Base-by-base conservation (phyloP, 1,140 invertebrate genomes). In the Phenacoccus solenopsis region DNA sequence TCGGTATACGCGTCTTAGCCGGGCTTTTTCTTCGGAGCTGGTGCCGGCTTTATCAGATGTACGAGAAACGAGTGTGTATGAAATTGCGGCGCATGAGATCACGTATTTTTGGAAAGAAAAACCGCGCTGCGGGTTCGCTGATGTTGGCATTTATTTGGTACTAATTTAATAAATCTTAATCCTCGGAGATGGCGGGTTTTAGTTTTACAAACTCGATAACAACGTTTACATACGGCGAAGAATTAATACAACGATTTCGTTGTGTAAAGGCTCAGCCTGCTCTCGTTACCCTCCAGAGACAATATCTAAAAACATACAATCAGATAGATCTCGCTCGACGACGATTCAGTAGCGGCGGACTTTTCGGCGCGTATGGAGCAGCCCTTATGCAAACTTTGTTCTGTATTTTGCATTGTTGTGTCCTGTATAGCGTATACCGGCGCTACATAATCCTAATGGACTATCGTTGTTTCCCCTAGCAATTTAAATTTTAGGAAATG, bases 401-500 rank as follows among this genome's bases (percentile, higher is more conserved):
- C 38, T 49, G 20, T 10, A 49, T 49, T 49, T 49, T 49, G 38
- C 20, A 49, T 49, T 49, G 38, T 49, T 49, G 38, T 49, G 38
- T 49, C 38, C 38, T 49, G 38, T 49, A 49, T 49, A 49, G 5
- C 20, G 20, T 49, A n/a, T n/a, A 49, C 59, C 59, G 59, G 59
- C 59, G 25, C 59, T 64, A 27, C 21, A 64, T 64, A 64, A 64
- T 64, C 59, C 59, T 64, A 64, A 64, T 64, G 59, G 59, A 64
- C 59, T 64, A 64, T 64, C 59, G 59, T 64, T 64, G 59, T 64
- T 64, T 64, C 59, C 59, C 25, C 25, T 27, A 27, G 59, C 59
- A 64, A 64, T 64, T 64, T 64, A 64, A 64, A 64, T 64, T 64
- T 64, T 64, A 22, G 59, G 12, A 64, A 64, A 64, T 64, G 59